Conservation (phyloP, 2,113 vertebrate species). For the Pangasianodon hypophthalmus region DNA sequence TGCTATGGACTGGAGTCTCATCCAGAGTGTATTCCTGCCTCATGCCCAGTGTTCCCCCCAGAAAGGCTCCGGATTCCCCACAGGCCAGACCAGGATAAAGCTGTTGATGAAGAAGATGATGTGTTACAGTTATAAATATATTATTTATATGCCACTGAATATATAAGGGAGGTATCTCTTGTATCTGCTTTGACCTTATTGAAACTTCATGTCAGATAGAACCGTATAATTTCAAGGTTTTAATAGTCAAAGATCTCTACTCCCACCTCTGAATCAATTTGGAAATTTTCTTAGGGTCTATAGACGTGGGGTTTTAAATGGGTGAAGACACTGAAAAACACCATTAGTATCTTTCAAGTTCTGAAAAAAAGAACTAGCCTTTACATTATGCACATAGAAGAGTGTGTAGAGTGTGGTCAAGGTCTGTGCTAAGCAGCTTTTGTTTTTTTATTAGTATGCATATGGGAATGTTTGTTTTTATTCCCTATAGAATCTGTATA, state of each 20-base stretch:
- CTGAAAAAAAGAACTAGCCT: neutral
- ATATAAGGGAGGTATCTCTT: neutral
- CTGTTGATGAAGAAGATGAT: neutral
- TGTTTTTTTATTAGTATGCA: conserved; percentile 17
- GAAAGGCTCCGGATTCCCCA: neutral
- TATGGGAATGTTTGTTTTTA: neutral
- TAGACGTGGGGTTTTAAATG: neutral
- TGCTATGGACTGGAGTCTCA: neutral
- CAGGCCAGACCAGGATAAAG: neutral
- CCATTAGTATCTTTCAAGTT: neutral
- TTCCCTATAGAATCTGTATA: conserved; percentile 26
- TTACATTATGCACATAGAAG: neutral
- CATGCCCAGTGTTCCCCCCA: neutral
- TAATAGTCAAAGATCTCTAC: neutral
- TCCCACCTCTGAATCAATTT: neutral
- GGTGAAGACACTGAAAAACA: neutral
- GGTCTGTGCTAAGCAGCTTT: neutral
- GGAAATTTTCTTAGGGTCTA: neutral
- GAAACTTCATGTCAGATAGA: neutral
- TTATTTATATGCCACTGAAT: neutral
- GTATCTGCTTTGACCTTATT: neutral
- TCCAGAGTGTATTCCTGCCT: neutral
- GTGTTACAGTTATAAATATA: neutral
- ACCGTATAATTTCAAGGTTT: neutral
- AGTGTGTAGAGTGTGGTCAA: neutral